Evolutionary conservation across 2,888 invertebrate genomes (phyloP).

Genomic region (Saturnia japonica): DNA sequence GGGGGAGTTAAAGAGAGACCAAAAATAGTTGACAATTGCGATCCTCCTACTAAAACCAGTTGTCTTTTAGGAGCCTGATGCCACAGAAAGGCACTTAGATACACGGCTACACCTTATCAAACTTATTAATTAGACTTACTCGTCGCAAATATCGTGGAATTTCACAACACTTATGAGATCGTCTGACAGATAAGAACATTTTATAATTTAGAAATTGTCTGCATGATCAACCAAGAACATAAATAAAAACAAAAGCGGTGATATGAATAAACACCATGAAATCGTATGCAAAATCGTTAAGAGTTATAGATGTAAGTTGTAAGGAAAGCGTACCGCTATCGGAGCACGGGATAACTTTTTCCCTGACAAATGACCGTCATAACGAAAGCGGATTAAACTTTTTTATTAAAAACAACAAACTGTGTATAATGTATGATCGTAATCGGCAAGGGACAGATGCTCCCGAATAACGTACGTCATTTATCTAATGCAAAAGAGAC

Average conservation of each 20-base stretch:
- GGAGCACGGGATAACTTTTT: constrained; percentile 78
- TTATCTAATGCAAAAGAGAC: constrained; percentile 80
- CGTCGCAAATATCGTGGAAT: too few species aligned
- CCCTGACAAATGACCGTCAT: constrained; percentile 80
- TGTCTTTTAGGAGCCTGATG: too few species aligned
- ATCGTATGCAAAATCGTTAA: constrained; percentile 51
- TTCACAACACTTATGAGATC: too few species aligned
- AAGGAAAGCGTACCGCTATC: constrained; percentile 50
- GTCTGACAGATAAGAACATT: not conserved
- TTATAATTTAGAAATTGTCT: not conserved
- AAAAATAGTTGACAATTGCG: too few species aligned
- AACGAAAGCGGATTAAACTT: constrained; percentile 81
- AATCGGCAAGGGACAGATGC: constrained; percentile 81
- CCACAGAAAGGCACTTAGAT: too few species aligned
- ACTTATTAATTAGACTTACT: too few species aligned
- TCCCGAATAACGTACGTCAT: constrained; percentile 77
- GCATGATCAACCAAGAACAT: constrained; percentile 58
- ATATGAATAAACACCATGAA: constrained; percentile 76
- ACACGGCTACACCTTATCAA: too few species aligned
- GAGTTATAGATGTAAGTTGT: constrained; percentile 42
- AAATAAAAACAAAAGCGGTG: constrained; percentile 78
- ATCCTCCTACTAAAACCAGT: too few species aligned
- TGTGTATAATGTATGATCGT: constrained; percentile 79
- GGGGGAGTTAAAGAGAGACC: too few species aligned
- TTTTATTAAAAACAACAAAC: constrained; percentile 82